Conservation (phyloP, 2,888 invertebrate genomes). For the Calliscelio sp. region DNA sequence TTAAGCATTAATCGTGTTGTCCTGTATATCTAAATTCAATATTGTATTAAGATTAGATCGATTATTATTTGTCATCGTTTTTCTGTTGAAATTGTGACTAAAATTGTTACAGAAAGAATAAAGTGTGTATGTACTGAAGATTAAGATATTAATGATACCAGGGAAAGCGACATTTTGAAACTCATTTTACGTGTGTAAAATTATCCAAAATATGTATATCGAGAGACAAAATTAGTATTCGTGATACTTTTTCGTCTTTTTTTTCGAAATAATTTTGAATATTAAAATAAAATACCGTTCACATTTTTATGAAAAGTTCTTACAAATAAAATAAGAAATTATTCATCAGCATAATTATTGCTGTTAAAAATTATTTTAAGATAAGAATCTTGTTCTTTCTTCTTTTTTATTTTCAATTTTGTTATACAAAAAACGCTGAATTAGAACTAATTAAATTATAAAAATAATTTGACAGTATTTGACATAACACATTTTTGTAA, state of each 20-base stretch:
- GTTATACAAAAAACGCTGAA: too few species aligned
- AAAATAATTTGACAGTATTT: too few species aligned
- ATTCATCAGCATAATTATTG: too few species aligned
- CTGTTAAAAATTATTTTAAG: too few species aligned
- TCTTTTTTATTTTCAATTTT: too few species aligned
- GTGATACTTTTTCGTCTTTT: neutral
- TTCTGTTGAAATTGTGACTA: conserved; percentile 40
- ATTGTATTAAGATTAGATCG: conserved; percentile 52
- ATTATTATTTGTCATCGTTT: conserved; percentile 23
- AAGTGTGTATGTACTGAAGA: conserved; percentile 12
- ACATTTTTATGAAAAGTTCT: too few species aligned
- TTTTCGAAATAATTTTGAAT: neutral
- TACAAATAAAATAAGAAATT: too few species aligned
- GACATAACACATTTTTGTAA: too few species aligned
- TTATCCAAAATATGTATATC: neutral
- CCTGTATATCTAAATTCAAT: conserved; percentile 48
- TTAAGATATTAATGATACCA: conserved; percentile 33
- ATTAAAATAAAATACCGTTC: neutral
- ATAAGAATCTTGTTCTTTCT: too few species aligned
- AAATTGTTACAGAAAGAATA: conserved; percentile 24
- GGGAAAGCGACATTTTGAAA: neutral
- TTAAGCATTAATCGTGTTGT: conserved; percentile 26
- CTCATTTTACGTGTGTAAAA: neutral
- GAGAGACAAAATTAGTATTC: neutral
- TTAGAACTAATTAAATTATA: too few species aligned